These are phyloP conservation scores for Nerophis ophidion DNA, from an alignment of 2,113 vertebrate genomes.

Conservation along the genomic window DNA sequence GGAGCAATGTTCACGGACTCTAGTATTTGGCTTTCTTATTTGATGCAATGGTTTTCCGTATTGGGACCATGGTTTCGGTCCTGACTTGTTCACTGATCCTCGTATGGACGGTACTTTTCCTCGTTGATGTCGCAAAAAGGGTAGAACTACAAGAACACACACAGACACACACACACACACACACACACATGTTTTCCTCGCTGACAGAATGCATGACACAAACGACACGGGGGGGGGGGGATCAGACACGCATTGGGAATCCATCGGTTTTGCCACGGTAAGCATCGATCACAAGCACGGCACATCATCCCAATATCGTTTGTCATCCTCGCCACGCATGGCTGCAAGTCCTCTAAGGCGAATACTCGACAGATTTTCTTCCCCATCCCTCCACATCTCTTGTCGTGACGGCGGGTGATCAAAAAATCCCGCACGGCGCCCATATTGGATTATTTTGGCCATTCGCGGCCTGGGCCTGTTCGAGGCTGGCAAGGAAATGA, in stretches of 20 bases:
- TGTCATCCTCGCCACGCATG: conserved; percentile 21
- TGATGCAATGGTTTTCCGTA: no score
- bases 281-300: conserved; percentile 41
- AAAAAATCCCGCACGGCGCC: conserved; percentile 40
- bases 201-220: conserved; percentile 14
- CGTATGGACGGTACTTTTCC: no score
- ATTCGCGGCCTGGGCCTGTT: conserved; percentile 45
- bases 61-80: no score
- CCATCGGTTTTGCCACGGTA: conserved; percentile 36
- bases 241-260: conserved; percentile 5
- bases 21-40: no score
- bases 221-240: conserved; percentile 9
- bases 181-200: conserved; percentile 6
- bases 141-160: no score
- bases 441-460: conserved; percentile 44
- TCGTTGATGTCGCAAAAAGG: no score
- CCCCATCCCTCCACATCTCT: conserved; percentile 9
- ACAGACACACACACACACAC: no score
- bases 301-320: conserved; percentile 25
- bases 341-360: conserved; percentile 32
- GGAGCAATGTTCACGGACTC: no score
- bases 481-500: conserved; percentile 39
- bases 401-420: conserved; percentile 32
- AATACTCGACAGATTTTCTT: conserved; percentile 19
- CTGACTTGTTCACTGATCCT: no score